Evolutionary conservation across 1,140 invertebrate species (phyloP).

Genomic region (Drosophila pseudoananassae): DNA sequence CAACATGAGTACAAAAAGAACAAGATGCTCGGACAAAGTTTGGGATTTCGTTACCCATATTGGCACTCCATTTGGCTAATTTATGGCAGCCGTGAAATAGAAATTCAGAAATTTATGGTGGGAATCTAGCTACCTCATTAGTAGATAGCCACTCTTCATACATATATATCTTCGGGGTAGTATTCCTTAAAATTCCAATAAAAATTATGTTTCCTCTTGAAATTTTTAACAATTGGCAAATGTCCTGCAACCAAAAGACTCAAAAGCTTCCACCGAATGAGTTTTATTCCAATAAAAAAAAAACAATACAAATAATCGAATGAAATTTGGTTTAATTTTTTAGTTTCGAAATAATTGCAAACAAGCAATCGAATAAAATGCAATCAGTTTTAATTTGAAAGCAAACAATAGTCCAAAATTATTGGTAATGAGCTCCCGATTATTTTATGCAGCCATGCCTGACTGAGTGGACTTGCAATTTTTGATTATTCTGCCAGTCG

Average conservation of each 20-base stretch:
- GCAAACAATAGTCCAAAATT: neutral
- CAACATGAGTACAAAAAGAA: constrained; percentile 1
- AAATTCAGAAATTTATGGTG: constrained; percentile 39
- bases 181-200: too few relatives aligned
- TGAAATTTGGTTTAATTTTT: neutral
- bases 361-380: neutral
- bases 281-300: too few relatives aligned
- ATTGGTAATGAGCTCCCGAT: neutral
- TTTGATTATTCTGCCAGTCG: constrained; percentile 23
- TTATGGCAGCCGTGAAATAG: constrained; percentile 16
- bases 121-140: constrained; percentile 22
- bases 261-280: neutral
- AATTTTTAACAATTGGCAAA: too few relatives aligned
- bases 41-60: too few relatives aligned
- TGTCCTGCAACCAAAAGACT: neutral
- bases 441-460: neutral
- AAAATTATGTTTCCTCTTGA: too few relatives aligned
- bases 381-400: neutral
- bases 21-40: too few relatives aligned
- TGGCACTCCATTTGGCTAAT: neutral
- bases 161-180: too few relatives aligned
- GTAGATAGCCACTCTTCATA: neutral
- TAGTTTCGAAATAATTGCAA: neutral
- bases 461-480: neutral
- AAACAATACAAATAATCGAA: neutral